Conservation (phyloP, 2,797 vertebrate genomes). For the Mastacembelus armatus region DNA sequence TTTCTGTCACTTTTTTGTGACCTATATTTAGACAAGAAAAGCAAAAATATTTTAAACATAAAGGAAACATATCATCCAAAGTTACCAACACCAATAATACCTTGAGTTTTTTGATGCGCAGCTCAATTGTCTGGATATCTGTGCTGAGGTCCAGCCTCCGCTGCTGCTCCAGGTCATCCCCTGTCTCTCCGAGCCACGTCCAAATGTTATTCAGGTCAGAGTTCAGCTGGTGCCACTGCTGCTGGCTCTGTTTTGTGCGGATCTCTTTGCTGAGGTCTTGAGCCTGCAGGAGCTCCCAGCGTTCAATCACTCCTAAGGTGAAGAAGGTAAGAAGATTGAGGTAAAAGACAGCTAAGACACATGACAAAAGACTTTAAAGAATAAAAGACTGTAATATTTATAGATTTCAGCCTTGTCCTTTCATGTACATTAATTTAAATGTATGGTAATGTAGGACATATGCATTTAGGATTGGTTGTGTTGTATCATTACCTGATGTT, state of each 20-base stretch:
- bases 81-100: conserved; percentile 62
- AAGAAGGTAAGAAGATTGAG: neutral
- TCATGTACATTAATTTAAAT: neutral
- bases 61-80: neutral
- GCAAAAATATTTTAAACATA: neutral
- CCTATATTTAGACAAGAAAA: too few species aligned
- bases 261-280: conserved; percentile 95
- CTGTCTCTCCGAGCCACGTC: conserved; percentile 89
- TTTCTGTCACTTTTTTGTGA: too few species aligned
- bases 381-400: neutral
- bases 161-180: conserved; percentile 89
- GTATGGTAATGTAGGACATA: neutral
- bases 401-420: neutral
- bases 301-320: conserved; percentile 91
- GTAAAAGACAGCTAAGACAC: neutral
- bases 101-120: conserved; percentile 94
- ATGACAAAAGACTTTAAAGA: neutral
- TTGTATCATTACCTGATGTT: conserved; percentile 86
- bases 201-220: conserved; percentile 90
- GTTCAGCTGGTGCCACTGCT: conserved; percentile 94
- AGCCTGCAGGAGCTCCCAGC: conserved; percentile 95
- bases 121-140: conserved; percentile 91
- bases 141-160: conserved; percentile 87
- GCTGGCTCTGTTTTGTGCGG: conserved; percentile 91
- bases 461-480: neutral